Evolutionary conservation across 92 coral and sea anemone genomes (phyloP).

Genomic region (Isaurus tuberculatus): DNA sequence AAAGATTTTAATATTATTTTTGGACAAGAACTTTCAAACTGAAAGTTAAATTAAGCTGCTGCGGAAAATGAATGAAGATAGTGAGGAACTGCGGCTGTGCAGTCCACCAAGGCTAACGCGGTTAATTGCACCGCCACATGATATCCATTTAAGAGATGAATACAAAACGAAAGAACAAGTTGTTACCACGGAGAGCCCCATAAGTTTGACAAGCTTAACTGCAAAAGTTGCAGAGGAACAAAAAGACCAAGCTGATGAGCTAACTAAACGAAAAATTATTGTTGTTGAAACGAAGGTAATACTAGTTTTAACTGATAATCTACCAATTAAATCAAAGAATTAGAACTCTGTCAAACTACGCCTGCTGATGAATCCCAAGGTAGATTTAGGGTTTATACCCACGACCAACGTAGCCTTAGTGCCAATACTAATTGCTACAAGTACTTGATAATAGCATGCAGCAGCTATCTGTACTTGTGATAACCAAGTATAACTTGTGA

Average conservation of each 20-base stretch:
- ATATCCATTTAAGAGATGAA: neutral
- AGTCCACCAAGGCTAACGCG: conserved; percentile 25
- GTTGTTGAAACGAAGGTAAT: conserved; percentile 17
- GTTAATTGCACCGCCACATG: conserved; percentile 12
- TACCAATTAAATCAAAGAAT: neutral
- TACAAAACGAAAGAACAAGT: neutral
- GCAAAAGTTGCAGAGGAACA: conserved; percentile 31
- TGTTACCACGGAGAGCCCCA: neutral
- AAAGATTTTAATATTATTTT: neutral
- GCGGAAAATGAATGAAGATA: neutral
- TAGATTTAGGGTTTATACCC: too few species aligned
- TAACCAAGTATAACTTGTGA: too few species aligned
- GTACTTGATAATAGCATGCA: too few species aligned
- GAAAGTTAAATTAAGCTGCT: neutral
- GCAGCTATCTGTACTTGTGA: too few species aligned
- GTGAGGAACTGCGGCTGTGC: neutral
- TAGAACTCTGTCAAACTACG: too few species aligned
- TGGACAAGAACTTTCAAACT: too few species aligned
- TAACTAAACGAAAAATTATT: conserved; percentile 17
- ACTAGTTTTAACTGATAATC: neutral
- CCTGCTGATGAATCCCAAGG: too few species aligned
- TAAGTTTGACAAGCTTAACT: conserved; percentile 34
- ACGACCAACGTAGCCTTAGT: too few species aligned
- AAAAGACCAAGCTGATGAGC: conserved; percentile 29
- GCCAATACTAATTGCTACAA: too few species aligned